Base-by-base conservation (phyloP, 2,888 invertebrate genomes). In the Metalampra italica region DNA sequence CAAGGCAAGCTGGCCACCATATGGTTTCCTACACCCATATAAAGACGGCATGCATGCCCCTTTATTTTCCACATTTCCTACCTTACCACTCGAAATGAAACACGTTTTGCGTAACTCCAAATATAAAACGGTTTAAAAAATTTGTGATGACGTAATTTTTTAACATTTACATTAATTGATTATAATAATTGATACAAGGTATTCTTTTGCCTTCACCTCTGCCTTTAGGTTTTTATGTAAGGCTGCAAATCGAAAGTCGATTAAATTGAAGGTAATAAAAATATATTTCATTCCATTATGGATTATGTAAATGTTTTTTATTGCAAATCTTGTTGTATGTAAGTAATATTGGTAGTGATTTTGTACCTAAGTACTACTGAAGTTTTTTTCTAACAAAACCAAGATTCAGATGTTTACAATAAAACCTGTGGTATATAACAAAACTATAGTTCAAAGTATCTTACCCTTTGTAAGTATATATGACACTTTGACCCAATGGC, bases 1-100 rank as follows among this genome's bases (percentile, higher is more conserved):
- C 77, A 77, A 78, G 85, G 84, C 60, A 49, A 74, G 59, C 77
- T 29, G 54, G 61, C 58, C 57, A 54, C 61, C 60, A 59, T 82
- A 75, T 84, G 85, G 72, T 69, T n/a, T 59, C 60, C 54, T 63
- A 66, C 63, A 51, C 41, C 56, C 67, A 67, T 61, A 65, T 52
- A 66, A 62, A 42, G 46, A 55, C 52, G 57, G 37, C 29, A 3
- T n/a, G 30, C 3, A 12, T 37, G 13, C 12, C 12, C 7, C 12
- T 13, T 7, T 37, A 13, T 12, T 37, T 37, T 37, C 12, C 11
- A 12, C 37, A 3, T 37, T 37, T 37, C 12, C 37, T 37, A 37
- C 37, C 37, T 13, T 7, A 37, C 7, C 37, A 37, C 37, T 11
- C 7, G 34, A 34, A 2, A 34, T 4, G 2, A 34, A 34, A 34